phyloP scores from a whole-genome alignment of 2,113 vertebrate species.

The Phocoena sinus region DNA sequence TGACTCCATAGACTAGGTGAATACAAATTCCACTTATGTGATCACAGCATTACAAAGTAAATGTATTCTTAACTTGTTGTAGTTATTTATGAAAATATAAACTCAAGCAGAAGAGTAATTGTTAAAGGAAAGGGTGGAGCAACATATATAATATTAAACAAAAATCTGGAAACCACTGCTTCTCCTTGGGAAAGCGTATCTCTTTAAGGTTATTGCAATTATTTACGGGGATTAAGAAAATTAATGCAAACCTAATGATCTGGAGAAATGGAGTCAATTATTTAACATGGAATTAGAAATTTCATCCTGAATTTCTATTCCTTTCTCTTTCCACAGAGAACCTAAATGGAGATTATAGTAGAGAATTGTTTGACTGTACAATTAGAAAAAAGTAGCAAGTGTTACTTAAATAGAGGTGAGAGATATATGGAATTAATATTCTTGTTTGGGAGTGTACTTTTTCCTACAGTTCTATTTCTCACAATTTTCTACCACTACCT shows the following conservation, averaged over 20 bases:
- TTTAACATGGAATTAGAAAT: neutral
- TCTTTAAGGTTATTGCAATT: neutral
- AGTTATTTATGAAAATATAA: neutral
- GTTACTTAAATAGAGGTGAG: conserved; percentile 28
- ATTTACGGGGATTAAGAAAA: neutral
- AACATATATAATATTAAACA: neutral
- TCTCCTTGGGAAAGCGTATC: neutral
- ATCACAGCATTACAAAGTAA: neutral
- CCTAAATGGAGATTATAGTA: neutral
- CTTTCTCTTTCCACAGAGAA: neutral
- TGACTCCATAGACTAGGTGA: neutral
- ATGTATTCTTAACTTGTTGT: neutral
- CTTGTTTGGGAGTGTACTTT: neutral
- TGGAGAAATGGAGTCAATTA: neutral
- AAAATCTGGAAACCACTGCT: neutral
- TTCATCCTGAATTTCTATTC: neutral
- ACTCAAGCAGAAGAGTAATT: neutral
- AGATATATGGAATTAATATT: neutral
- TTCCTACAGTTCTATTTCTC: neutral
- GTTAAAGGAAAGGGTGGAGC: neutral
- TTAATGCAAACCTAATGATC: conserved; percentile 1
- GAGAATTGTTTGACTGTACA: conserved; percentile 8
- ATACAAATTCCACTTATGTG: neutral
- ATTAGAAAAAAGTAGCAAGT: neutral
- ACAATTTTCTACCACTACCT: neutral